phyloP scores from a whole-genome alignment of 1,140 invertebrate genomes.

The Penaeus japonicus region DNA sequence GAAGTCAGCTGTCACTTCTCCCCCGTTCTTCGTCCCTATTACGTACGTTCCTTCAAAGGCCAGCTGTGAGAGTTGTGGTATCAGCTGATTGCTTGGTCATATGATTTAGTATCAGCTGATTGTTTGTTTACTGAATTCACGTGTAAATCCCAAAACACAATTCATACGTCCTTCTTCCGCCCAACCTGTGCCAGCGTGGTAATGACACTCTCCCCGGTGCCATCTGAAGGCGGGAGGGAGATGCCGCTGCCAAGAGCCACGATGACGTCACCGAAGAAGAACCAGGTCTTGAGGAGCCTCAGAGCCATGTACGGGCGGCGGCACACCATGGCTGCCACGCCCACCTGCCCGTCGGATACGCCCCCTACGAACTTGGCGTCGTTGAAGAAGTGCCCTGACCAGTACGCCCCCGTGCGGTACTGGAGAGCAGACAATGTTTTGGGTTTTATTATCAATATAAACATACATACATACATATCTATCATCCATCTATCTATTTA shows the following conservation, averaged over 20 bases:
- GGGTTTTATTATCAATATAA: no score
- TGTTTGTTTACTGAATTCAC: no score
- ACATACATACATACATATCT: no score
- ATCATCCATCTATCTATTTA: no score
- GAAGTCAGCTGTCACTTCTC: no score
- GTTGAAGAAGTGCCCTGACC: not conserved
- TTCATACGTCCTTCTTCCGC: no score
- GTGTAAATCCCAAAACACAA: no score
- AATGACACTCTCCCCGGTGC: not conserved
- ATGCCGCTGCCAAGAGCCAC: constrained; percentile 3
- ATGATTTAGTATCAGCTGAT: no score
- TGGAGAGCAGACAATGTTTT: not conserved
- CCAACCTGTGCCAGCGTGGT: constrained; percentile 20
- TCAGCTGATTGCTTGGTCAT: no score
- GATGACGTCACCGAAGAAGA: constrained; percentile 19
- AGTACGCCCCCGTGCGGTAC: not conserved
- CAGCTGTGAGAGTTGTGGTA: not conserved
- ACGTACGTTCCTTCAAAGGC: not conserved
- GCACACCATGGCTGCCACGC: not conserved
- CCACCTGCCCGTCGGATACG: not conserved
- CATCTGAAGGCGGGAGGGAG: not conserved
- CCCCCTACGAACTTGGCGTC: not conserved
- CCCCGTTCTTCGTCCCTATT: not conserved
- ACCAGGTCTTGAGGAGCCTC: not conserved
- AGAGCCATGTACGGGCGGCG: not conserved